phyloP scores from a whole-genome alignment of 2,113 vertebrate genomes.

The Limnothrissa miodon region DNA sequence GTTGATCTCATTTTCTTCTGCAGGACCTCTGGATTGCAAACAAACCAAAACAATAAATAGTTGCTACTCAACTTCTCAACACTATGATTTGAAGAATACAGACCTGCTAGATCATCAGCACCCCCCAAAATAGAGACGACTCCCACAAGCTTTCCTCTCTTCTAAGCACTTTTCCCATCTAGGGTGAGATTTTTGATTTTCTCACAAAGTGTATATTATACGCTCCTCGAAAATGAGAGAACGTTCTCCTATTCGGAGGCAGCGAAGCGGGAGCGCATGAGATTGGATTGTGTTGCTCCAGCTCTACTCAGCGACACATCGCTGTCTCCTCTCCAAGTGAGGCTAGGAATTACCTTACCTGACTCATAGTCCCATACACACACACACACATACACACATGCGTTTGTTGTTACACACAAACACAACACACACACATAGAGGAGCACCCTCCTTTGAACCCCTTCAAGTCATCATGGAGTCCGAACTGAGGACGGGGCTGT shows the following conservation, averaged over 20 bases:
- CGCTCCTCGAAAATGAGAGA: background rate
- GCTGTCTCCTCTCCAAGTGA: background rate
- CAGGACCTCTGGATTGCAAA: background rate
- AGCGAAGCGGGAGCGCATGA: background rate
- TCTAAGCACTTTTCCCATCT: background rate
- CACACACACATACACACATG: constrained; percentile 9
- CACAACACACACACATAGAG: constrained; percentile 19
- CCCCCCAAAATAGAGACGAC: background rate
- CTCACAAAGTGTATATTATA: background rate
- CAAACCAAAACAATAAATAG: background rate
- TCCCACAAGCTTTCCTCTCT: background rate
- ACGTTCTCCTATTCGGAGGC: background rate
- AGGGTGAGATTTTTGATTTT: background rate
- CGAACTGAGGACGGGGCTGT: constrained; percentile 63
- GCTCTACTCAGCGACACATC: background rate
- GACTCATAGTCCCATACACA: background rate
- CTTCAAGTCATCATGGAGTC: constrained; percentile 59
- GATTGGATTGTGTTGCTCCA: background rate
- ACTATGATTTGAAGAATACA: background rate
- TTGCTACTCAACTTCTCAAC: background rate
- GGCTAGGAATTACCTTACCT: background rate
- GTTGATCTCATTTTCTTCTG: background rate
- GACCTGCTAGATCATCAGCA: background rate
- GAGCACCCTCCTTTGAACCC: background rate
- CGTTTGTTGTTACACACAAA: too few relatives aligned